Percentiles rank a stretch among this genome's conserved stretches.
These are phyloP conservation scores for Ceratina japonica DNA, from an alignment of 1,140 invertebrate species.

Conservation along the genomic window DNA sequence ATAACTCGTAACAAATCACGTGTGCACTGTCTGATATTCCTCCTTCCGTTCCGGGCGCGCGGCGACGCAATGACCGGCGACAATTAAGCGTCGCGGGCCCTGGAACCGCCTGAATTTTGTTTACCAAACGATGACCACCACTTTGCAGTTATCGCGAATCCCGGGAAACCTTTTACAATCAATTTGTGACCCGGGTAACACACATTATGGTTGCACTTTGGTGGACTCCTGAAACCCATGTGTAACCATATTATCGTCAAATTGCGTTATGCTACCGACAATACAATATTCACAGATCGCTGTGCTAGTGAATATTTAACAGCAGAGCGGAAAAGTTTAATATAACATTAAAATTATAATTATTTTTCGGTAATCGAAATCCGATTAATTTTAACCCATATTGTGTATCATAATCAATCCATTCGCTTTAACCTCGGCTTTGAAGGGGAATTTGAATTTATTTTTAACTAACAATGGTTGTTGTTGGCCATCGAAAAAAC, in stretches of 20 bases:
- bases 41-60: background rate
- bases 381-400: too few species aligned
- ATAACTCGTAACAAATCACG: constrained; percentile 21
- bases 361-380: too few species aligned
- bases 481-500: too few species aligned
- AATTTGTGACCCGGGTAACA: constrained; percentile 29
- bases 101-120: constrained; percentile 2
- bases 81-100: background rate
- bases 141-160: constrained; percentile 14
- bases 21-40: too few species aligned
- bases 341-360: too few species aligned
- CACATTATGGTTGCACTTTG: constrained; percentile 22
- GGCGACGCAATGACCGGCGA: background rate
- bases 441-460: too few species aligned
- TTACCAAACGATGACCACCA: constrained; percentile 16
- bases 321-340: too few species aligned
- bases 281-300: background rate
- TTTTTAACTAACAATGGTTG: too few species aligned
- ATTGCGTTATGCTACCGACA: background rate
- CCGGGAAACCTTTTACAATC: constrained; percentile 38
- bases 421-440: too few species aligned
- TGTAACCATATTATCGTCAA: constrained; percentile 25
- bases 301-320: background rate
- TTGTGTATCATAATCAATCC: too few species aligned
- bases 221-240: constrained; percentile 14